Evolutionary conservation across 1,140 invertebrate species (phyloP).

Genomic region (Leptinotarsa undecemlineata): DNA sequence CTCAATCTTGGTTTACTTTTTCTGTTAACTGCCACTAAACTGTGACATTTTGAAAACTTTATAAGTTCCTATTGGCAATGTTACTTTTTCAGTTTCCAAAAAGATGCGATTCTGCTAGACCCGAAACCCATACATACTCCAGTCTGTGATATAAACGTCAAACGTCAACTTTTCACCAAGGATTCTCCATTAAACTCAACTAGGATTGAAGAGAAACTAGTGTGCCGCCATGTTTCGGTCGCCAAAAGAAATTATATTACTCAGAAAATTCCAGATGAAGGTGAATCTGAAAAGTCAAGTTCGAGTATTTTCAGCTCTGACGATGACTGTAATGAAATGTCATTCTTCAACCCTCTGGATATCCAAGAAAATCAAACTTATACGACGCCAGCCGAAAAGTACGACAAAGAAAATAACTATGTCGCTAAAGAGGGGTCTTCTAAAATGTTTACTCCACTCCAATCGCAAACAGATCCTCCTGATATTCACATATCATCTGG

Average conservation of each 20-base stretch:
- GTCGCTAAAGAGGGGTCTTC: constrained; percentile 57
- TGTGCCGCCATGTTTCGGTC: constrained; percentile 6
- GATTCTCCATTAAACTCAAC: constrained; percentile 22
- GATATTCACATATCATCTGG: constrained; percentile 12
- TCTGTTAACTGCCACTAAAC: no score
- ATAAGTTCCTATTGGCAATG: background rate
- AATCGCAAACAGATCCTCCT: background rate
- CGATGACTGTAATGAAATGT: constrained; percentile 10
- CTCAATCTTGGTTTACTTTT: no score
- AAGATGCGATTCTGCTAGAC: background rate
- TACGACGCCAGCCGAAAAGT: constrained; percentile 48
- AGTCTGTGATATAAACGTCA: constrained; percentile 25
- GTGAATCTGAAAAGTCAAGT: background rate
- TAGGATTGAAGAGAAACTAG: constrained; percentile 26
- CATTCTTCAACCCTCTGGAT: constrained; percentile 13
- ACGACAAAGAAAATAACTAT: constrained; percentile 56
- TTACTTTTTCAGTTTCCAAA: background rate
- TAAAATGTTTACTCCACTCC: constrained; percentile 33
- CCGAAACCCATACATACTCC: background rate
- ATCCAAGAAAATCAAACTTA: background rate
- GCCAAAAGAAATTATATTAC: background rate
- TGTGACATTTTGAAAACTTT: no score
- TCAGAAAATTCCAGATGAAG: background rate
- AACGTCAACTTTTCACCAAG: constrained; percentile 23
- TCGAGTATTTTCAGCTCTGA: constrained; percentile 18